Evolutionary conservation across 2,113 vertebrate genomes (phyloP).

Genomic region (Capreolus pygargus): DNA sequence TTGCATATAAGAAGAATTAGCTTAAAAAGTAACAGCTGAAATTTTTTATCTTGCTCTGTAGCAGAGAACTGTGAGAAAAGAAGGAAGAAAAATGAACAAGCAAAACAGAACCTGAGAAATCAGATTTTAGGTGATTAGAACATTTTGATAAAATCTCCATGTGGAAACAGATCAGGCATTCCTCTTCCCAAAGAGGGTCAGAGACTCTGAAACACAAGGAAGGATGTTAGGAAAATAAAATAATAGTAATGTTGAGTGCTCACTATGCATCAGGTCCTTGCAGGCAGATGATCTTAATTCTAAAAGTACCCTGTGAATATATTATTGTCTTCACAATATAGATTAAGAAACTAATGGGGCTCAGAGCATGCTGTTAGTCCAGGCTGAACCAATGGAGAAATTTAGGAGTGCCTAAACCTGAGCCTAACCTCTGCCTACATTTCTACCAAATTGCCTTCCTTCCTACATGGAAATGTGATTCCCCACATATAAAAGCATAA

Average conservation of each 20-base stretch:
- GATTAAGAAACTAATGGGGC: not conserved
- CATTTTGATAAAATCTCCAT: not conserved
- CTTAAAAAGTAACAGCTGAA: not conserved
- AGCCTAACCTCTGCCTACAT: not conserved
- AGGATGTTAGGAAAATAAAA: not conserved
- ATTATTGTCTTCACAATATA: not conserved
- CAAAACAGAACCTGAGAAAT: not conserved
- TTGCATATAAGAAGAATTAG: not conserved
- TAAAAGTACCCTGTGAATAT: not conserved
- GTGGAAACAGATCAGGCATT: not conserved
- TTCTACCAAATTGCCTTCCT: not conserved
- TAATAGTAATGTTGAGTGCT: not conserved
- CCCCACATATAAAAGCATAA: not conserved
- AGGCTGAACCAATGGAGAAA: not conserved
- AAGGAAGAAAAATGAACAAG: not conserved
- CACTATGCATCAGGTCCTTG: not conserved
- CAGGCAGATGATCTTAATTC: not conserved
- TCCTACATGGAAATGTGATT: not conserved
- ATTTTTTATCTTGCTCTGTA: not conserved
- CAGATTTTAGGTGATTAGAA: slow-evolving; percentile 16
- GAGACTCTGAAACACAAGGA: not conserved
- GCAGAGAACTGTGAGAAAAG: not conserved
- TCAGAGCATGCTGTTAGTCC: not conserved
- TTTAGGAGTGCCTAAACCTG: not conserved
- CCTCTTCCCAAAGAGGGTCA: not conserved